Percentiles rank a stretch among this genome's conserved stretches.
These are phyloP conservation scores for Dascillus cervinus DNA, from an alignment of 2,888 invertebrate species.

Conservation along the genomic window DNA sequence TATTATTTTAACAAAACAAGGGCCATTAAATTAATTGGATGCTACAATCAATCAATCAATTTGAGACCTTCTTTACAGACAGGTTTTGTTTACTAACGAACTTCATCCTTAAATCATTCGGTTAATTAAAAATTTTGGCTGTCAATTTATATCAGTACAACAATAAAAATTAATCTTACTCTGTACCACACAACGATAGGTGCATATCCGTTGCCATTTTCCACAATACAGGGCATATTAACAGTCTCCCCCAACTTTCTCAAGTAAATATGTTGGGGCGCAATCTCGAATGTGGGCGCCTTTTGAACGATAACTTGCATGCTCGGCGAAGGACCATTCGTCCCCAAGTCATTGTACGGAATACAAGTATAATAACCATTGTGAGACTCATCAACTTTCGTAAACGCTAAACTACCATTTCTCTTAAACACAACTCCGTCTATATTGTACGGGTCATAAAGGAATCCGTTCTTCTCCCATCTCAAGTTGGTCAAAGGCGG, in stretches of 20 bases:
- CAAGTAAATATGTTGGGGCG: constrained; percentile 78
- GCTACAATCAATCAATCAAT: no score
- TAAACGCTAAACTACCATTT: constrained; percentile 57
- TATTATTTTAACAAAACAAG: no score
- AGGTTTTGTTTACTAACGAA: not conserved
- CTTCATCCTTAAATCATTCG: not conserved
- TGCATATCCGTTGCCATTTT: constrained; percentile 56
- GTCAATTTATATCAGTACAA: no score
- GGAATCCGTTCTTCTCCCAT: constrained; percentile 90
- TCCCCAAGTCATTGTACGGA: constrained; percentile 83
- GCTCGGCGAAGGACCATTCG: constrained; percentile 73
- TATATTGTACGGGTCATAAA: constrained; percentile 84
- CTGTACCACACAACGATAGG: constrained; percentile 62
- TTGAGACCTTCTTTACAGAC: no score
- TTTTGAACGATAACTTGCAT: constrained; percentile 80
- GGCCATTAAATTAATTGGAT: no score
- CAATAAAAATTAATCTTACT: constrained; percentile 45
- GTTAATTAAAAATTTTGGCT: no score
- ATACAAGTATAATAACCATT: constrained; percentile 87
- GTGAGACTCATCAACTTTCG: constrained; percentile 77
- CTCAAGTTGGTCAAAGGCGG: constrained; percentile 81
- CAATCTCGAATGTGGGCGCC: constrained; percentile 73
- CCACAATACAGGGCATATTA: constrained; percentile 75
- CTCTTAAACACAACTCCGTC: constrained; percentile 77
- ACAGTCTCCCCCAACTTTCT: constrained; percentile 72